phyloP scores from a whole-genome alignment of 2,797 vertebrate species.

The Stomatorhinus walkeri region DNA sequence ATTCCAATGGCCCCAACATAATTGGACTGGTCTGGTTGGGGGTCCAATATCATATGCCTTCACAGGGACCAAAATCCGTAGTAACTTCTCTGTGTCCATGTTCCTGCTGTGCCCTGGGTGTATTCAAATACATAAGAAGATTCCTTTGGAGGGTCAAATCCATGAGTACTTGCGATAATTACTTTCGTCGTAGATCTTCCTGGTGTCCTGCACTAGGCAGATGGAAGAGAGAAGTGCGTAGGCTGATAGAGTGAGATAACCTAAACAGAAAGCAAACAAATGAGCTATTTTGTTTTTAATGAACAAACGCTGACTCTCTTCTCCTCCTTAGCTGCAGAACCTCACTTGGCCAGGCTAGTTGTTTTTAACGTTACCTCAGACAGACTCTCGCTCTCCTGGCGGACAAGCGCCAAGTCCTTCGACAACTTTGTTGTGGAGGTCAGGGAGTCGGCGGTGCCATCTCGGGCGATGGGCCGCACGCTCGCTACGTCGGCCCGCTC shows the following conservation, averaged over 20 bases:
- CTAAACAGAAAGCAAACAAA: background rate
- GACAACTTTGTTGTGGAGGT: constrained; percentile 79
- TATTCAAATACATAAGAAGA: background rate
- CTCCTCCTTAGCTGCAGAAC: constrained; percentile 62
- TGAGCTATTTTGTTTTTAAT: background rate
- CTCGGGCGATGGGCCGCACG: constrained; percentile 64
- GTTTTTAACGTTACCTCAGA: constrained; percentile 77
- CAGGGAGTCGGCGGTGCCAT: constrained; percentile 70
- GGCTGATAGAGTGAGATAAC: background rate
- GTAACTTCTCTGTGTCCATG: background rate
- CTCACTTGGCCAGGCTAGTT: constrained; percentile 75
- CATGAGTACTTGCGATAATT: background rate
- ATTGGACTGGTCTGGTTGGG: background rate
- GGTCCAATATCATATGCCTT: background rate
- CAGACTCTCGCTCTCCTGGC: constrained; percentile 71
- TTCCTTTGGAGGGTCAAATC: background rate
- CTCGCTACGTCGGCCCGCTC: constrained; percentile 52
- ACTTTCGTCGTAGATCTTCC: background rate
- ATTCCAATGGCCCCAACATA: background rate
- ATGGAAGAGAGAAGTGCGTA: background rate
- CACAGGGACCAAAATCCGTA: background rate
- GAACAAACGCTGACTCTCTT: constrained; percentile 46
- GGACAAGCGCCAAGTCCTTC: constrained; percentile 65
- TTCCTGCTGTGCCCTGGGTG: background rate
- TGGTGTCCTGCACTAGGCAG: background rate